Evolutionary conservation across 2,113 vertebrate genomes (phyloP), one percentile per base, ranked within the genome.

Genomic region (Tachycineta bicolor): DNA sequence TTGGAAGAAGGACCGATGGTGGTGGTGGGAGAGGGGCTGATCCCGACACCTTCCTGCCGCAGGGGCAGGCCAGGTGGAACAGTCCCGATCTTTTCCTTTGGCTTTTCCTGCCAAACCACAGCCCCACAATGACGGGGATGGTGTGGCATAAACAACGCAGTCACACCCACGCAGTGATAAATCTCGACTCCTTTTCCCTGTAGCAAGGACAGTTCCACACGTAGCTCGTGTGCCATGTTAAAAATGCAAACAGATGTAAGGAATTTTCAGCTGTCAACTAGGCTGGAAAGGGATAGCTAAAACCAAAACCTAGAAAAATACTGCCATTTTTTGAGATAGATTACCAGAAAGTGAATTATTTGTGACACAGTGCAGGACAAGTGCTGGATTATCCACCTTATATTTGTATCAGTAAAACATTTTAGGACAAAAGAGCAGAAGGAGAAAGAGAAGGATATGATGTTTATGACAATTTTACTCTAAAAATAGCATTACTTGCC

Each of bases 101-200:
- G 5, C 14, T 26, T 37, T 26, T 33, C 73, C 63, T 53, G 39
- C 46, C 55, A 15, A 78, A 46, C 3, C 8, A 15, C 39, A 23
- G 3, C 22, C 25, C 9, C 39, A 16, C 26, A 52, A 7, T 4
- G 46, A 50, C 1, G 1, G 9, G 13, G 4, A 4, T 15, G 46
- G 26, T 69, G 55, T 8, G 83, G 46, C 46, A 53, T 20, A 39
- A 69, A 53, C 37, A 37, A 29, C 6, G 34, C 1, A 6, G 22
- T 44, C 53, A 28, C 22, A 33, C 2, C 5, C 39, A 12, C 39
- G 28, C 55, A 16, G 3, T 1, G 10, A 52, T 33, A 23, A 69
- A 60, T 39, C 13, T 53, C 11, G 1, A 33, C 23, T 18, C 6
- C 14, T 7, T 13, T 52, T 15, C 39, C 10, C 55, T n/a, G 46